Evolutionary conservation across 2,888 invertebrate genomes (phyloP).

Genomic region (Calephelis perditalis): DNA sequence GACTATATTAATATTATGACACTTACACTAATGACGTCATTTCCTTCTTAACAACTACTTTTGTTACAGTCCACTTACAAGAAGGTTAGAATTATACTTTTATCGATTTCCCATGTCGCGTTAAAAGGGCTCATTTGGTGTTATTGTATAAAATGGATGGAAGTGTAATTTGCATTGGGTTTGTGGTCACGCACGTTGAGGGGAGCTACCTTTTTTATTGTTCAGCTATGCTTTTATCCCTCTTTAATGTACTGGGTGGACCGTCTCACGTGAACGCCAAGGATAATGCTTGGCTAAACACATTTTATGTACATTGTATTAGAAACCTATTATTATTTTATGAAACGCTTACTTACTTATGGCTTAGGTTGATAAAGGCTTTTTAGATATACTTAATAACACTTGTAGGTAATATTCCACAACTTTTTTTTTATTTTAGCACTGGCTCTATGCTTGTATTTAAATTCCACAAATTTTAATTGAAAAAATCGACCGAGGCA

Average conservation of each 20-base stretch:
- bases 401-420: no score
- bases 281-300: slow-evolving; percentile 29
- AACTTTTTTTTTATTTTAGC: no score
- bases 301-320: slow-evolving; percentile 27
- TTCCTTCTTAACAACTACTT: no score
- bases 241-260: slow-evolving; percentile 51
- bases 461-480: no score
- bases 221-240: slow-evolving; percentile 54
- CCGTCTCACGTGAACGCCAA: slow-evolving; percentile 35
- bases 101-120: slow-evolving; percentile 72
- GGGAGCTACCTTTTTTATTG: slow-evolving; percentile 63
- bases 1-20: neutral
- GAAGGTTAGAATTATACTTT: slow-evolving; percentile 42
- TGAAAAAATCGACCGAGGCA: no score
- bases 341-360: slow-evolving; percentile 5
- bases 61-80: slow-evolving; percentile 14
- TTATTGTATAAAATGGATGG: slow-evolving; percentile 73
- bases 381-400: no score
- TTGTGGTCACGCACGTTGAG: slow-evolving; percentile 66
- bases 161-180: slow-evolving; percentile 74
- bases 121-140: slow-evolving; percentile 75
- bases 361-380: no score
- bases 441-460: no score
- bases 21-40: no score
- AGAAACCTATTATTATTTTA: slow-evolving; percentile 23